Percentiles rank a stretch among this genome's conserved stretches.
Evolutionary conservation across 2,888 invertebrate genomes (phyloP).

Genomic region (Diarsia brunnea): DNA sequence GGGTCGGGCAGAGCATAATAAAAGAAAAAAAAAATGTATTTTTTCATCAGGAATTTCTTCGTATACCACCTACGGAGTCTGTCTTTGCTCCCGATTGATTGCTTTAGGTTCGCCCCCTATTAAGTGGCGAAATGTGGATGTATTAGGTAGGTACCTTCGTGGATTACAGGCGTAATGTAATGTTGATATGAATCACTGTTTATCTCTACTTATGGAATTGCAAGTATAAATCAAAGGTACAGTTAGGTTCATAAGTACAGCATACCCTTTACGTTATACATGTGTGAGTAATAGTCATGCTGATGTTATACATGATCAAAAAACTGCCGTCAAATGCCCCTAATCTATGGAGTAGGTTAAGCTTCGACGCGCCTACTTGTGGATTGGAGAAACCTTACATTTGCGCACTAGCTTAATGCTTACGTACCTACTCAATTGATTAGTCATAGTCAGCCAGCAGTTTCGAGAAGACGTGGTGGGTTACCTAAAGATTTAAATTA

Average conservation of each 20-base stretch:
- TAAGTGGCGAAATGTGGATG: no score
- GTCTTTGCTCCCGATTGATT: no score
- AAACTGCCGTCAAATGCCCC: constrained; percentile 40
- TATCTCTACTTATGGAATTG: not conserved
- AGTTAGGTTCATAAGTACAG: not conserved
- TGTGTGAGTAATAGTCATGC: not conserved
- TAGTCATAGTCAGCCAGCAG: constrained; percentile 7
- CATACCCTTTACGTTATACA: not conserved
- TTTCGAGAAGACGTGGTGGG: not conserved
- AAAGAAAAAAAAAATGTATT: no score
- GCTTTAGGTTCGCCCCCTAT: no score
- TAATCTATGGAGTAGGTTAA: constrained; percentile 62
- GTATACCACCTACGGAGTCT: no score
- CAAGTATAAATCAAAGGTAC: not conserved
- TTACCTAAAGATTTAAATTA: no score
- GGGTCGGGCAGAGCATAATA: no score
- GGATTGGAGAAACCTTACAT: constrained; percentile 45
- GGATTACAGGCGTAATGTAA: not conserved
- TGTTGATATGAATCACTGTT: not conserved
- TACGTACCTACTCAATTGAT: constrained; percentile 6
- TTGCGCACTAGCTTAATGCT: not conserved
- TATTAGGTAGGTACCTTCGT: no score
- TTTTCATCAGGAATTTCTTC: no score
- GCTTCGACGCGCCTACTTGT: constrained; percentile 44
- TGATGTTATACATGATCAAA: constrained; percentile 34